phyloP scores from a whole-genome alignment of 2,113 vertebrate genomes.

The Corythornis madagascariensis region DNA sequence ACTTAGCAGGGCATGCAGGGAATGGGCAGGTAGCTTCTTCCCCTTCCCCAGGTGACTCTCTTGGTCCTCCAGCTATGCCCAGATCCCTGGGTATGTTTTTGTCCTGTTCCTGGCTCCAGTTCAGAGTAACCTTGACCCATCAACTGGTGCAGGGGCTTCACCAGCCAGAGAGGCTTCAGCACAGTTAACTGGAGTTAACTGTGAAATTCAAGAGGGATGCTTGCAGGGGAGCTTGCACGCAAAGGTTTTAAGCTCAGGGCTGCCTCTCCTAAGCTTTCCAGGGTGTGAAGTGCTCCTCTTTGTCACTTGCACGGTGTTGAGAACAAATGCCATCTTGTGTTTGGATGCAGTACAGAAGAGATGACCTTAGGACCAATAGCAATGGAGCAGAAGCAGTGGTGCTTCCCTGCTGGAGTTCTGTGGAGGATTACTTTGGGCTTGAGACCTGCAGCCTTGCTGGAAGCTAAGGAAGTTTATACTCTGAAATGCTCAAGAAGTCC shows the following conservation, averaged over 20 bases:
- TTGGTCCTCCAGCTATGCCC: background rate
- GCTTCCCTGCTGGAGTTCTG: background rate
- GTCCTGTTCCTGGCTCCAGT: background rate
- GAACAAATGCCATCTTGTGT: rapidly evolving
- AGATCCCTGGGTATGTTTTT: background rate
- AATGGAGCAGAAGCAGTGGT: background rate
- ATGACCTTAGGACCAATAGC: background rate
- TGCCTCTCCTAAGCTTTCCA: background rate
- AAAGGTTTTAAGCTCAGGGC: background rate
- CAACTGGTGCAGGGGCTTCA: background rate
- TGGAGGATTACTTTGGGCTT: background rate
- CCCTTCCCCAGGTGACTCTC: background rate
- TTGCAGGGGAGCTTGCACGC: background rate
- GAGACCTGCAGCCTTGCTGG: background rate
- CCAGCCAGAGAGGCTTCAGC: background rate
- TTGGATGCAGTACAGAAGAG: background rate
- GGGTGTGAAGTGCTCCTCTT: background rate
- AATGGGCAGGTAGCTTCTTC: background rate
- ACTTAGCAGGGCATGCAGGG: background rate
- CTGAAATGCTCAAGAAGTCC: background rate
- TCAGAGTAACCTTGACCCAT: slow-evolving; percentile 25
- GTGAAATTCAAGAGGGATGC: background rate
- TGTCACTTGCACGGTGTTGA: background rate
- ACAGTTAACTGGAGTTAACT: background rate
- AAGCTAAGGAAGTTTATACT: background rate